phyloP scores from a whole-genome alignment of 2,888 invertebrate genomes.

The Pachydiplax longipennis region DNA sequence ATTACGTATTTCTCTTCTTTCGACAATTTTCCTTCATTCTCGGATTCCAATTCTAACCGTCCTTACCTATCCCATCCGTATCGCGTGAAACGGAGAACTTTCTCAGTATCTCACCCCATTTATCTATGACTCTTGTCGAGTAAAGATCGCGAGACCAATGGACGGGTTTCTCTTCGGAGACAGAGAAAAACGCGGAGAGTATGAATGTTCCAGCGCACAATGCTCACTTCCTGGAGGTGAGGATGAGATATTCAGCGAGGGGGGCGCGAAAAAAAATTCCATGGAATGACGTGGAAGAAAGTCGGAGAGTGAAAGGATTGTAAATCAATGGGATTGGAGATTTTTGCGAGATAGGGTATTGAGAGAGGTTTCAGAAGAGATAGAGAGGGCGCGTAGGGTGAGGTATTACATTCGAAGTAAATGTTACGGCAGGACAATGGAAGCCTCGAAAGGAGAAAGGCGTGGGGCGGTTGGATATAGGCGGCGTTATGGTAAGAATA shows the following conservation, averaged over 20 bases:
- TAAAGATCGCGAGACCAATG: background rate
- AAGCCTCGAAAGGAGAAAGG: constrained; percentile 6
- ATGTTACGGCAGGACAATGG: constrained; percentile 23
- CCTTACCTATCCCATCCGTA: background rate
- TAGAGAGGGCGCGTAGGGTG: no score
- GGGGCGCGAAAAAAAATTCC: background rate
- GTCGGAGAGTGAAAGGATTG: constrained; percentile 20
- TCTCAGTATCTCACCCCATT: background rate
- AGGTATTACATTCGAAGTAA: background rate
- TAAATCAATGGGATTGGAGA: constrained; percentile 23
- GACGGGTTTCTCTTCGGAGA: background rate
- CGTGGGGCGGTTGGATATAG: background rate
- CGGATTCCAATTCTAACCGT: background rate
- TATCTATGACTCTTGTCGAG: background rate
- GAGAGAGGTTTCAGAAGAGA: background rate
- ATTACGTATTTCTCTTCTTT: background rate
- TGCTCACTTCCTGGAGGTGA: background rate
- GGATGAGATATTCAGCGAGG: background rate
- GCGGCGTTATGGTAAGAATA: background rate
- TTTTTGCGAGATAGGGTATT: background rate
- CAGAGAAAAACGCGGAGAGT: background rate
- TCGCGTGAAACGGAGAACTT: background rate
- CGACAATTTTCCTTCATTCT: background rate
- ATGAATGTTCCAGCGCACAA: background rate
- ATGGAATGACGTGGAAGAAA: constrained; percentile 10